phyloP scores from a whole-genome alignment of 2,888 invertebrate species.

The Mayetiola destructor region DNA sequence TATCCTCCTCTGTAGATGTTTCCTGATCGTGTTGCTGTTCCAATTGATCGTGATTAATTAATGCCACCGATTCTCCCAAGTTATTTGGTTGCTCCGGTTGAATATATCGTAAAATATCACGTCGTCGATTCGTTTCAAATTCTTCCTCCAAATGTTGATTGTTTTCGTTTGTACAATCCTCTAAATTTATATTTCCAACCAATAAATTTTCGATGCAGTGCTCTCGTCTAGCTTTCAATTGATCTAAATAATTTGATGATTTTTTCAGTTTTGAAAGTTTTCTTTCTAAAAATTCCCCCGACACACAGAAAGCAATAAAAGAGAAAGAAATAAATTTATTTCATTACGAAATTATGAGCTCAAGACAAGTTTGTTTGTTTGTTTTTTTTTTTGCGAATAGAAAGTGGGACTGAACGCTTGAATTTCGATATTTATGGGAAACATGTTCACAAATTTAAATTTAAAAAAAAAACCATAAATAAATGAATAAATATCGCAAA shows the following conservation, averaged over 20 bases:
- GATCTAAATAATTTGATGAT: conserved; percentile 37
- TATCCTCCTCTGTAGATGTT: not conserved
- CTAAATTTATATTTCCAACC: conserved; percentile 19
- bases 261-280: conserved; percentile 38
- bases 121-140: conserved; percentile 16
- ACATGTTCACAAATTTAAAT: no score
- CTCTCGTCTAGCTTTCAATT: conserved; percentile 37
- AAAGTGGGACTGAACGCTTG: not conserved
- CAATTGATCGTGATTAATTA: conserved; percentile 40
- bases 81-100: conserved; percentile 39
- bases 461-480: no score
- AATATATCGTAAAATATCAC: conserved; percentile 35
- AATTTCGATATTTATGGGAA: no score
- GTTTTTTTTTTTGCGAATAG: not conserved
- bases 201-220: conserved; percentile 39
- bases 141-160: not conserved
- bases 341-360: not conserved
- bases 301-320: not conserved
- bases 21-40: conserved; percentile 18
- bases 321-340: not conserved
- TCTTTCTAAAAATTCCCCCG: conserved; percentile 24
- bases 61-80: conserved; percentile 38
- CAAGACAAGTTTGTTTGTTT: not conserved
- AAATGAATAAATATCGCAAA: no score
- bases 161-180: not conserved